Evolutionary conservation across 2,113 vertebrate species (phyloP), one percentile per base, ranked within the genome.

Genomic region (Leptobrachium leishanense): DNA sequence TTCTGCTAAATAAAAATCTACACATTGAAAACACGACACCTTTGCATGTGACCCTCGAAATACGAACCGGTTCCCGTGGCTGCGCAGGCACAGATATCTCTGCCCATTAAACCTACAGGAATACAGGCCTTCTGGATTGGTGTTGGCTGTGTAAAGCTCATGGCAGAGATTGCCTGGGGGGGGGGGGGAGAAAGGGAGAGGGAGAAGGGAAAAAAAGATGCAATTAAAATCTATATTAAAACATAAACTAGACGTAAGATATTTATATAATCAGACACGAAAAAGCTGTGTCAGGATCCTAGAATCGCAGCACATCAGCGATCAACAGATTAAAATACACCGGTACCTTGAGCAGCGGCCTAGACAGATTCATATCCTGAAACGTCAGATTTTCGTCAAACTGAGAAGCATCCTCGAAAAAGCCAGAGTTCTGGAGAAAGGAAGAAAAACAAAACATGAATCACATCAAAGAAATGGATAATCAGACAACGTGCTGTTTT

Each of bases 111-210:
- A 1, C 96, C 96, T 3, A 99, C 90, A 0, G 98, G 98, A 20
- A 99, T 94, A 72, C 98, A 99, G 0, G 97, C 97, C 86, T 99
- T 97, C 92, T 99, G 98, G 87, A 99, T 96, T 0, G 97, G 97
- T 0, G 98, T 99, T 10, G 98, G 98, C 85, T 95, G 94, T 84
- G 94, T 94, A 84, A 98, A 99, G 72, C 95, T 95, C 91, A 99
- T 89, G 39, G 92, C 88, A 39, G 96, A 93, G 79, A 99, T 89
- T 62, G 98, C 98, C 98, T 99, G 72, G 9, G 83, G 71, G 62
- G 73, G 77, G 3, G 31, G 8, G 40, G 46, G 11, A 12, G 31
- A 31, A 2, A 59, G 5, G 43, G 0, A 40, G 53, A 15, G 13
- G 10, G n/a, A 31, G 20, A 31, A 7, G 20, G 4, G 63, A 65